Conservation (phyloP, 2,113 vertebrate species). For the Pelecanoides urinatrix region DNA sequence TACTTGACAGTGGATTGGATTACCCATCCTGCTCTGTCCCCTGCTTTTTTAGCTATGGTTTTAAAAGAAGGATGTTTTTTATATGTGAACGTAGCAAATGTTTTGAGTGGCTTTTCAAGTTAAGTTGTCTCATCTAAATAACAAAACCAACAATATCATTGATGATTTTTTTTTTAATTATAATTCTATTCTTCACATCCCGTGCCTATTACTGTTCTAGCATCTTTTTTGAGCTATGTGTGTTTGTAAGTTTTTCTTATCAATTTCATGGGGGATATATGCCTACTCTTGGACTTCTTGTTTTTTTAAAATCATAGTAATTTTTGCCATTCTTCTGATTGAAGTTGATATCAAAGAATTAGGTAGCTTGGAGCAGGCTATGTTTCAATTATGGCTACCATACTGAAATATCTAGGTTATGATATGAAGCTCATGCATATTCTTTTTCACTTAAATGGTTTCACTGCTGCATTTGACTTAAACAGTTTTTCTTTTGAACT, state of each 20-base stretch:
- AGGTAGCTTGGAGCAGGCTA: not conserved
- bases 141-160: not conserved
- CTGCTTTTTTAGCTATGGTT: not conserved
- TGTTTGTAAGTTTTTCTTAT: not conserved
- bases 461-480: not conserved
- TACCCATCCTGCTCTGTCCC: not conserved
- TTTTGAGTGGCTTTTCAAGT: not conserved
- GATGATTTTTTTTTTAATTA: not conserved
- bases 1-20: not conserved
- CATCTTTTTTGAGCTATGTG: not conserved
- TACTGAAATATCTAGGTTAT: constrained; percentile 5
- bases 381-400: not conserved
- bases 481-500: constrained; percentile 3
- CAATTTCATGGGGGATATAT: not conserved
- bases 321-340: not conserved
- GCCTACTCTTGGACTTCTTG: not conserved
- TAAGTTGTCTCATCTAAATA: not conserved
- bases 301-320: not conserved
- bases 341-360: not conserved
- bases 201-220: not conserved
- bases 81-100: rapidly evolving
- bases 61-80: not conserved
- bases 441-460: not conserved
- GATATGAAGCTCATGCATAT: not conserved
- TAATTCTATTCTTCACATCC: not conserved